Evolutionary conservation across 2,888 invertebrate species (phyloP).

Genomic region (Chloromyia formosa): DNA sequence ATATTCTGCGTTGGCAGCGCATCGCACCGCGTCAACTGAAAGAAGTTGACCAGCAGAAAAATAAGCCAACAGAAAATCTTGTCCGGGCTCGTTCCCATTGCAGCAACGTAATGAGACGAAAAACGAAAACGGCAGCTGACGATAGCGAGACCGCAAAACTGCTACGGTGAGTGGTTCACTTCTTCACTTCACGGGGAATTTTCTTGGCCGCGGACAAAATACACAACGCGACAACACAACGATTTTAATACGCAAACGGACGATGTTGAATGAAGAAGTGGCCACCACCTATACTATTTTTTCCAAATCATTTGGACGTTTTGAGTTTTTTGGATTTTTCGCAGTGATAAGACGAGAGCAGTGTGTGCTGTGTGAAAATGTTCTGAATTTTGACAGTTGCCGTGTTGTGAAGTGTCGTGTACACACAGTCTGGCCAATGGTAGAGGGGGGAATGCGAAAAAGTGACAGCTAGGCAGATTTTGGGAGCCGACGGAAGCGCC

Average conservation of each 20-base stretch:
- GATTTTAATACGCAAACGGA: no score
- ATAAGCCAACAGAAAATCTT: constrained; percentile 38
- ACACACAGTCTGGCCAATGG: constrained; percentile 9
- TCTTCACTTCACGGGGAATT: neutral
- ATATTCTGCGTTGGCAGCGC: constrained; percentile 65
- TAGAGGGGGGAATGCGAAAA: neutral
- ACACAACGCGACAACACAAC: neutral
- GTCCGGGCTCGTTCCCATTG: constrained; percentile 23
- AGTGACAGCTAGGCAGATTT: neutral
- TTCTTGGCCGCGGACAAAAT: no score
- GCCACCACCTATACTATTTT: constrained; percentile 15
- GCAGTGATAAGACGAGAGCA: neutral
- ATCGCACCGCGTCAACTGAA: constrained; percentile 39
- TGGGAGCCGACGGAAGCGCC: no score
- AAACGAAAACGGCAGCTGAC: neutral
- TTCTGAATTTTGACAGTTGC: neutral
- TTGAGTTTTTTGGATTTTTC: neutral
- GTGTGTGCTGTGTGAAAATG: neutral
- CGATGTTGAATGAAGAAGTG: neutral
- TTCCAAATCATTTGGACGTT: constrained; percentile 16
- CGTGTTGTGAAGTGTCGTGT: constrained; percentile 30
- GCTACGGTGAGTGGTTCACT: neutral
- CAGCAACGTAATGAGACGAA: neutral
- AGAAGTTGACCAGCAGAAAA: constrained; percentile 9
- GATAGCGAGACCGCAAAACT: neutral